These are phyloP conservation scores for Characodon lateralis DNA, from an alignment of 2,797 vertebrate genomes.

Conservation along the genomic window DNA sequence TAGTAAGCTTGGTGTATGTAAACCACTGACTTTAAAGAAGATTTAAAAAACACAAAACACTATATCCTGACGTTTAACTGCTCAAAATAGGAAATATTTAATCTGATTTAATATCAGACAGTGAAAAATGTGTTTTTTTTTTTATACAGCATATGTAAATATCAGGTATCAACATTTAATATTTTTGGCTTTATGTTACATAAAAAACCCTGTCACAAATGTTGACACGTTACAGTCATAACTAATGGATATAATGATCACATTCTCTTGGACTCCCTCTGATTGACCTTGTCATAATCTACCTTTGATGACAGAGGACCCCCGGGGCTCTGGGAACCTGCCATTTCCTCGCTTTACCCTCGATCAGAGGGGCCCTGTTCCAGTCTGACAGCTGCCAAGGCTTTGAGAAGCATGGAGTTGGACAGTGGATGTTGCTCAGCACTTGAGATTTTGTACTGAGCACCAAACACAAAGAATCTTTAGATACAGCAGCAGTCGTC, in stretches of 20 bases:
- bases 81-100: background rate
- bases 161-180: background rate
- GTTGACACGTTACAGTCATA: background rate
- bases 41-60: background rate
- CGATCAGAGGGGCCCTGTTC: slow-evolving; percentile 65
- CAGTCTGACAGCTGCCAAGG: slow-evolving; percentile 51
- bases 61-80: background rate
- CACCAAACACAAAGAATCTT: background rate
- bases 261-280: slow-evolving; percentile 4
- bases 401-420: slow-evolving; percentile 17
- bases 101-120: background rate
- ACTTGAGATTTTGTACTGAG: slow-evolving; percentile 15
- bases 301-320: slow-evolving; percentile 52
- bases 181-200: slow-evolving; percentile 7
- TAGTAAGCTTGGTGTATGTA: no score
- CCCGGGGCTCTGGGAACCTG: slow-evolving; percentile 56
- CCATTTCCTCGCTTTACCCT: slow-evolving; percentile 60
- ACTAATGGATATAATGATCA: slow-evolving; percentile 11
- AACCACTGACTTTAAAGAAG: background rate
- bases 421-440: slow-evolving; percentile 23
- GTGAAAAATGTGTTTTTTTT: background rate
- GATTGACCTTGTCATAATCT: slow-evolving; percentile 51
- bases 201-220: background rate
- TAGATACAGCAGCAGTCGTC: background rate
- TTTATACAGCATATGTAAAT: background rate